Evolutionary conservation across 2,113 vertebrate species (phyloP).

Genomic region (Pholis gunnellus): DNA sequence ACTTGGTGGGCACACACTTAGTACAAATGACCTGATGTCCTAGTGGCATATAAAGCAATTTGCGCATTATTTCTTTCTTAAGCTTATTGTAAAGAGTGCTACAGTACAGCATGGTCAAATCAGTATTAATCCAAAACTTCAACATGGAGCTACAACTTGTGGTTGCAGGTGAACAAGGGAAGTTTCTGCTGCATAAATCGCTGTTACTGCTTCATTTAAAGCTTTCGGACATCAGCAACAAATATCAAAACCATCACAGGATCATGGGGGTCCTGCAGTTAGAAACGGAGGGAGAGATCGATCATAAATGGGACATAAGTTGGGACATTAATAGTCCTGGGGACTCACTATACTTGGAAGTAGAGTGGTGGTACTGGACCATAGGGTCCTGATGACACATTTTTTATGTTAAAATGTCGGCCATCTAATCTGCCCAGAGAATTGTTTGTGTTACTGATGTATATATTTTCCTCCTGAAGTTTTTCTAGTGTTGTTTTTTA

Average conservation of each 20-base stretch:
- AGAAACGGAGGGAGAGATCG: not conserved
- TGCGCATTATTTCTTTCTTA: not conserved
- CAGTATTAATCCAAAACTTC: not conserved
- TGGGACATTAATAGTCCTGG: not conserved
- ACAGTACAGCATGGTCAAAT: not conserved
- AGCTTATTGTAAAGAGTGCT: not conserved
- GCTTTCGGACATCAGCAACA: not conserved
- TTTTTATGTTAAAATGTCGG: too few relatives aligned
- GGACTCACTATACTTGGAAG: not conserved
- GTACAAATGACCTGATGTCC: not conserved
- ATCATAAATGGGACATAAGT: not conserved
- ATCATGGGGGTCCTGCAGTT: not conserved
- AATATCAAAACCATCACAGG: not conserved
- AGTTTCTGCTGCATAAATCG: not conserved
- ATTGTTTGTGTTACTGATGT: too few relatives aligned
- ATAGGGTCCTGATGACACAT: not conserved
- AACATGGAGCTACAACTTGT: not conserved
- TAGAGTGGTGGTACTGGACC: not conserved
- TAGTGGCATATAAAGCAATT: not conserved
- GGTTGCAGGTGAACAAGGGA: not conserved
- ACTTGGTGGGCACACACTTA: not conserved
- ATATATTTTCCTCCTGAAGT: not conserved
- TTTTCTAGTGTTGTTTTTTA: too few relatives aligned
- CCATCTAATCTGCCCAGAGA: too few relatives aligned
- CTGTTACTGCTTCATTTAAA: not conserved